A percentile compares a stretch with the other conserved stretches of the same genome.
Conservation (phyloP, 2,888 invertebrate genomes). For the Melieria crassipennis region DNA sequence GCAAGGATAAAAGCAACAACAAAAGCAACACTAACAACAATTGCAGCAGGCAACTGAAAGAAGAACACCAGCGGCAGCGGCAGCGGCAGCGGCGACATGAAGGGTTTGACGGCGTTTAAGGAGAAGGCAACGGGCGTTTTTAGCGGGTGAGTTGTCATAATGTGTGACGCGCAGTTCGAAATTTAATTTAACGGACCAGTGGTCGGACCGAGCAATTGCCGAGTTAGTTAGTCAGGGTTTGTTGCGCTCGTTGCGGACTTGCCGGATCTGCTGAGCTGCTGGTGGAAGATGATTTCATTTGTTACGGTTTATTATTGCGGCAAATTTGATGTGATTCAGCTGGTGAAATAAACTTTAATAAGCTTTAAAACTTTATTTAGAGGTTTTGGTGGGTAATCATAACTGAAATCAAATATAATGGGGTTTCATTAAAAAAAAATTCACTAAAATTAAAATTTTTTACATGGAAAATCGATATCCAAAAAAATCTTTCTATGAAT, state of each 20-base stretch:
- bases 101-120: slow-evolving; percentile 65
- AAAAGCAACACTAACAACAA: slow-evolving; percentile 5
- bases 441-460: background rate
- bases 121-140: slow-evolving; percentile 65
- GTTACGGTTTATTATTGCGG: slow-evolving; percentile 35
- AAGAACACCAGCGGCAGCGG: slow-evolving; percentile 1
- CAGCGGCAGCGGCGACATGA: slow-evolving; percentile 50
- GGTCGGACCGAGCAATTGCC: slow-evolving; percentile 42
- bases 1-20: slow-evolving; percentile 30
- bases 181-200: slow-evolving; percentile 66
- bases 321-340: slow-evolving; percentile 12
- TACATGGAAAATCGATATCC: background rate
- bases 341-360: too few relatives aligned
- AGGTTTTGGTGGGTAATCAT: background rate
- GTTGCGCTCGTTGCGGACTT: background rate
- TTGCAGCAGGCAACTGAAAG: slow-evolving; percentile 3
- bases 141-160: slow-evolving; percentile 59
- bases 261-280: slow-evolving; percentile 8
- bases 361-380: too few relatives aligned
- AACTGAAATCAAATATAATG: slow-evolving; percentile 4
- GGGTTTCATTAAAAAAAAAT: background rate
- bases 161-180: slow-evolving; percentile 42
- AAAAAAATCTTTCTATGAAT: background rate
- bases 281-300: slow-evolving; percentile 34
- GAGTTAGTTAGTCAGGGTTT: background rate